phyloP scores from a whole-genome alignment of 1,140 invertebrate genomes.

The Drosophila trapezifrons region DNA sequence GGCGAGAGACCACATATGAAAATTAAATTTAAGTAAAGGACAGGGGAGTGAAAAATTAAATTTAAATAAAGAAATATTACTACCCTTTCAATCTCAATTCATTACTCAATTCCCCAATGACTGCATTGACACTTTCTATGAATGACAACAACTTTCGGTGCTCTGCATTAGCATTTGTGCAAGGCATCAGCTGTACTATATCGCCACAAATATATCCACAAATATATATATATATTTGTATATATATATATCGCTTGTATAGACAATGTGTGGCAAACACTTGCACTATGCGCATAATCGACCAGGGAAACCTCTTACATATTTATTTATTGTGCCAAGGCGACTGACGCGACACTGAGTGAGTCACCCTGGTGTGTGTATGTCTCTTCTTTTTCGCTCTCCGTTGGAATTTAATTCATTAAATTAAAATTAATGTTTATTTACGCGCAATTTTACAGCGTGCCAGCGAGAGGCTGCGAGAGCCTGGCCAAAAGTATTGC shows the following conservation, averaged over 20 bases:
- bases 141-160: slow-evolving; percentile 58
- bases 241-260: slow-evolving; percentile 18
- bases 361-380: slow-evolving; percentile 21
- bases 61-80: too few relatives aligned
- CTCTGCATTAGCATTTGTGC: slow-evolving; percentile 30
- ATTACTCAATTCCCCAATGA: slow-evolving; percentile 41
- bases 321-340: slow-evolving; percentile 78
- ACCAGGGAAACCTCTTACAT: slow-evolving; percentile 59
- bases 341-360: slow-evolving; percentile 34
- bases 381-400: neutral
- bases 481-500: slow-evolving; percentile 72
- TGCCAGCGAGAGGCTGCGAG: slow-evolving; percentile 53
- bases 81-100: neutral
- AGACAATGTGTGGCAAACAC: slow-evolving; percentile 63
- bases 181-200: slow-evolving; percentile 26
- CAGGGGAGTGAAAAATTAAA: too few relatives aligned
- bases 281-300: slow-evolving; percentile 74
- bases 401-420: slow-evolving; percentile 73
- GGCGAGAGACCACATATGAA: neutral
- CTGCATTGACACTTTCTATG: slow-evolving; percentile 55
- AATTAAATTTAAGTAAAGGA: too few relatives aligned
- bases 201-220: slow-evolving; percentile 19
- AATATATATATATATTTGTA: slow-evolving; percentile 19
- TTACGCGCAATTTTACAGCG: slow-evolving; percentile 73
- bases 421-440: slow-evolving; percentile 81